Conservation (phyloP, 2,797 vertebrate genomes). For the Strix occidentalis region DNA sequence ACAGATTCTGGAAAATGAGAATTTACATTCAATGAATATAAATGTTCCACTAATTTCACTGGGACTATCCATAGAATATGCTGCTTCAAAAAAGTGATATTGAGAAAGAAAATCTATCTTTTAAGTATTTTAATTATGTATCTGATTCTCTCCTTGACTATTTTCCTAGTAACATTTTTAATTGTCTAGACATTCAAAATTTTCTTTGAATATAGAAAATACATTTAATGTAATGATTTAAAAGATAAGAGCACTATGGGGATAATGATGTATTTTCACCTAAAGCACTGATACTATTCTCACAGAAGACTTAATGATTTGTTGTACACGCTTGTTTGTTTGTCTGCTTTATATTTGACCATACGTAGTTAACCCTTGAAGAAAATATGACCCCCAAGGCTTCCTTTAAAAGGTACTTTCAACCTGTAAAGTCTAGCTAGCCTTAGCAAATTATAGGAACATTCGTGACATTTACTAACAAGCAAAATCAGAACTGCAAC, state of each 20-base stretch:
- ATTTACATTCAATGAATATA: not conserved
- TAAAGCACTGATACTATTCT: not conserved
- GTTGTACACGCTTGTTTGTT: not conserved
- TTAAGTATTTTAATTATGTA: not conserved
- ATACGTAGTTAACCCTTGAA: not conserved
- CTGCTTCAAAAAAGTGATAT: not conserved
- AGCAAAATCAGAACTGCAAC: slow-evolving; percentile 41
- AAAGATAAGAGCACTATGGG: not conserved
- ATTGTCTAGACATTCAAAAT: not conserved
- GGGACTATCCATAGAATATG: not conserved
- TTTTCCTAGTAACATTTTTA: not conserved
- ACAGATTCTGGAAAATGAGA: not conserved
- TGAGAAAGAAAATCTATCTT: not conserved
- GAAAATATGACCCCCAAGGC: not conserved
- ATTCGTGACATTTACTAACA: not conserved
- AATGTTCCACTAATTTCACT: not conserved
- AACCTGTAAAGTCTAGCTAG: not conserved
- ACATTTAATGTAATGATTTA: not conserved
- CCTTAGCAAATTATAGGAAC: not conserved
- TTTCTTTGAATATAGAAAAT: not conserved
- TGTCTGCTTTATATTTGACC: not conserved
- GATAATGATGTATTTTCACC: not conserved
- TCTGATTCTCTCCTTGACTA: not conserved
- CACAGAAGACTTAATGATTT: not conserved
- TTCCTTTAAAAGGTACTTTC: not conserved